Conservation (phyloP, 2,797 vertebrate genomes). For the Carcharodon carcharias region DNA sequence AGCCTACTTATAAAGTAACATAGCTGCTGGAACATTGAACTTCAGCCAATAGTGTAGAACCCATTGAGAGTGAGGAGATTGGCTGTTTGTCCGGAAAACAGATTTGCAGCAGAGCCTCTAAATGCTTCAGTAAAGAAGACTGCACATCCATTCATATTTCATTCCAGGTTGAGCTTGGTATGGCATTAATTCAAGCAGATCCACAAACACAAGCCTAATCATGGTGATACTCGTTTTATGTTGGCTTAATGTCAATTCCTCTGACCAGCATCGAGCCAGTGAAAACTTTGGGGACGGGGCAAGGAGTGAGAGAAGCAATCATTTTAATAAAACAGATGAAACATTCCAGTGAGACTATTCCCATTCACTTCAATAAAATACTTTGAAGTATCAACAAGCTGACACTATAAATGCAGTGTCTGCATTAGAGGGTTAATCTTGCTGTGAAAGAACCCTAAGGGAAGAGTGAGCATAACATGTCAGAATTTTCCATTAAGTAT, state of each 20-base stretch:
- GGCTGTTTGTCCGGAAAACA: neutral
- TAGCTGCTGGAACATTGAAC: neutral
- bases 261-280: neutral
- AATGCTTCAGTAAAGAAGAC: too few species aligned
- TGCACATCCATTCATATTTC: too few species aligned
- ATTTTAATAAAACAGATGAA: neutral
- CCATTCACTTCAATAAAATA: neutral
- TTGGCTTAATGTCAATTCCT: neutral
- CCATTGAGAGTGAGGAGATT: too few species aligned
- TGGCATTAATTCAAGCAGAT: too few species aligned
- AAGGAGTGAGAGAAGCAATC: neutral
- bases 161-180: too few species aligned
- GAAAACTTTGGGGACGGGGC: neutral
- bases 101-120: neutral
- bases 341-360: neutral
- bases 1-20: neutral
- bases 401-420: neutral
- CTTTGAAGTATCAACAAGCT: neutral
- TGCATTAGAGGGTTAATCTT: too few species aligned
- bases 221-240: too few species aligned
- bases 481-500: too few species aligned
- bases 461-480: too few species aligned
- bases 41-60: neutral
- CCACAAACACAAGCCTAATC: too few species aligned
- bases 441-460: too few species aligned